A percentile compares a stretch with the other conserved stretches of the same genome.
Conservation (phyloP, 2,888 invertebrate species). For the Cephus pygmeus region DNA sequence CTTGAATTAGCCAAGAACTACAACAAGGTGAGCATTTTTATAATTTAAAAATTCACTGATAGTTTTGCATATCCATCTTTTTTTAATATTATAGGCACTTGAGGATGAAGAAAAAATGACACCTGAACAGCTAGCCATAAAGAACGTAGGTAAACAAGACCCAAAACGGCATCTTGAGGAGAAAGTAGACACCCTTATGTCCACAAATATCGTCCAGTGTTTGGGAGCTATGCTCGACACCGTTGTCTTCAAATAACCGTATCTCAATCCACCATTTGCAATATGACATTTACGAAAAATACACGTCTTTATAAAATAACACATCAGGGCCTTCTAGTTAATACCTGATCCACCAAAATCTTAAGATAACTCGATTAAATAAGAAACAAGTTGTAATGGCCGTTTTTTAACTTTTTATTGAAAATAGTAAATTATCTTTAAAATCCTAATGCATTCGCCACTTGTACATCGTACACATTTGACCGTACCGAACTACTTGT, state of each 20-base stretch:
- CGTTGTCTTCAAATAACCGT: slow-evolving; percentile 84
- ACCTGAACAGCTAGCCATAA: slow-evolving; percentile 97
- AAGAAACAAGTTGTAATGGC: background rate
- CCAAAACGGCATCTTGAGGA: slow-evolving; percentile 99
- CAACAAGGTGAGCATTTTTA: slow-evolving; percentile 75
- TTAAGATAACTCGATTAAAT: background rate
- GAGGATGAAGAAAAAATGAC: slow-evolving; percentile 99
- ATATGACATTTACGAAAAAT: slow-evolving; percentile 27
- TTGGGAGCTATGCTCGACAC: slow-evolving; percentile 97
- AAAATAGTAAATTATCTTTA: slow-evolving; percentile 43
- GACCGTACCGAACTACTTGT: background rate
- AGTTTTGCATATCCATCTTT: background rate
- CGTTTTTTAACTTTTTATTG: slow-evolving; percentile 38
- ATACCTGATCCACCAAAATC: background rate
- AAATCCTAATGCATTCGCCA: slow-evolving; percentile 29
- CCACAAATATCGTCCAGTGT: slow-evolving; percentile 97
- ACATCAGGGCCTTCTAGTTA: background rate
- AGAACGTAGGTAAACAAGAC: slow-evolving; percentile 99
- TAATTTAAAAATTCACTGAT: background rate
- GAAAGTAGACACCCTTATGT: slow-evolving; percentile 96
- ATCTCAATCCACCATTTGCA: slow-evolving; percentile 27
- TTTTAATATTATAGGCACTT: slow-evolving; percentile 73
- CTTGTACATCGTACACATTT: background rate
- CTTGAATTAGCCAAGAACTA: slow-evolving; percentile 97
- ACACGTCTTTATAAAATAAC: slow-evolving; percentile 27